Base-by-base conservation (phyloP, 2,888 invertebrate genomes). In the Volucella inanis region DNA sequence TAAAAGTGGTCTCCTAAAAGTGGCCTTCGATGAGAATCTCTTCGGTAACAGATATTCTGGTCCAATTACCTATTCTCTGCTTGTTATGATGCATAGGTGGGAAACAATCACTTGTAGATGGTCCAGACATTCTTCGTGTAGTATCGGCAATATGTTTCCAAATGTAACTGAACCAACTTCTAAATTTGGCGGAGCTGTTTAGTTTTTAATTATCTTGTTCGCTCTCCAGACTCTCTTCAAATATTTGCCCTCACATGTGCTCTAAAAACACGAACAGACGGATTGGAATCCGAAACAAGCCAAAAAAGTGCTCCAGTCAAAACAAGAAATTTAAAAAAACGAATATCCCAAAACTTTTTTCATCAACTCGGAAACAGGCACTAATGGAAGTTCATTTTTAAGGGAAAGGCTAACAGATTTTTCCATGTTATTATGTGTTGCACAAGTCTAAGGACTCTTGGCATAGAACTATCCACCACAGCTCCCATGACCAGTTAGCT, bases 341-440 rank as follows among this genome's bases (percentile, higher is more conserved):
- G 4, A 49, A 14, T 71, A 38, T 52, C 31, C 38, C 52, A 45
- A 72, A 72, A 72, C 52, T 72, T 72, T 72, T 72, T 45, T 52
- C 72, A 72, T 72, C 72, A 72, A 71, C 50, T 18, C 52, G 49
- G 22, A 57, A 57, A 57, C 71, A 22, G 43, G 31, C 71, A 50
- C 41, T 50, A 14, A 12, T 50, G 59, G 50, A 59, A 41, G 59
- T 59, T 68, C 4, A 39, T 39, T 49, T 31, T 55, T 12, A 11
- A 22, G 18, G 52, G 6, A 55, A 47, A 68, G 10, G 47, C 50
- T 14, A 43, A 54, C 52, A 43, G 9, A 31, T n/a, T 18, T 31
- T n/a, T 50, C 49, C 31, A 31, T 31, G 31, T 31, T 45, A 10
- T 38, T 18, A 57, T 70, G 38, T 57, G 15, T 39, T 57, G 18